Evolutionary conservation across 2,888 invertebrate species (phyloP).

Genomic region (Palloptera scutellata): DNA sequence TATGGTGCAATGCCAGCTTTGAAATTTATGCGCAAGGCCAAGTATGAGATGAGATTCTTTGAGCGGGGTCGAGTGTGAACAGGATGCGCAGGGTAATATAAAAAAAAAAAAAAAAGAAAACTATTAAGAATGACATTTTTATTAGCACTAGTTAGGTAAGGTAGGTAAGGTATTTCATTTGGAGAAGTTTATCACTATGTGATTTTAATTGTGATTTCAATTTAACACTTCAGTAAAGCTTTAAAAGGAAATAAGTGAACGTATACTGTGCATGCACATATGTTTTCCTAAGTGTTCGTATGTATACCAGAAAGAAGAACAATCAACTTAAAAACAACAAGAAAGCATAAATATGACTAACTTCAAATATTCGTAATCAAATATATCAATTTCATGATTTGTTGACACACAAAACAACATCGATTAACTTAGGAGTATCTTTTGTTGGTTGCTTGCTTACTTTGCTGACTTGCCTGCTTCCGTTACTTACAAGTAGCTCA

Average conservation of each 20-base stretch:
- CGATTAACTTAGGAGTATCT: slow-evolving; percentile 22
- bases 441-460: not conserved
- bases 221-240: too few relatives aligned
- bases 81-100: not conserved
- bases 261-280: slow-evolving; percentile 2
- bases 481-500: not conserved
- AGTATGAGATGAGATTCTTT: slow-evolving; percentile 18
- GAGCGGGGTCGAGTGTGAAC: not conserved
- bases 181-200: too few relatives aligned
- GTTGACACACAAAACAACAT: slow-evolving; percentile 20
- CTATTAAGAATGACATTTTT: too few relatives aligned
- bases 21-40: slow-evolving; percentile 17
- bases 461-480: not conserved
- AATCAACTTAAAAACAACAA: slow-evolving; percentile 4
- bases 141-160: too few relatives aligned
- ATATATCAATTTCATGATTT: slow-evolving; percentile 23
- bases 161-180: too few relatives aligned
- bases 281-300: not conserved
- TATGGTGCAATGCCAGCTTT: not conserved
- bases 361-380: slow-evolving; percentile 19
- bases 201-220: too few relatives aligned
- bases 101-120: too few relatives aligned
- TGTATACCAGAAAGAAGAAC: not conserved
- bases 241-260: too few relatives aligned
- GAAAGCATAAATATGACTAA: not conserved